phyloP scores from a whole-genome alignment of 2,113 vertebrate genomes.

The Steatornis caripensis region DNA sequence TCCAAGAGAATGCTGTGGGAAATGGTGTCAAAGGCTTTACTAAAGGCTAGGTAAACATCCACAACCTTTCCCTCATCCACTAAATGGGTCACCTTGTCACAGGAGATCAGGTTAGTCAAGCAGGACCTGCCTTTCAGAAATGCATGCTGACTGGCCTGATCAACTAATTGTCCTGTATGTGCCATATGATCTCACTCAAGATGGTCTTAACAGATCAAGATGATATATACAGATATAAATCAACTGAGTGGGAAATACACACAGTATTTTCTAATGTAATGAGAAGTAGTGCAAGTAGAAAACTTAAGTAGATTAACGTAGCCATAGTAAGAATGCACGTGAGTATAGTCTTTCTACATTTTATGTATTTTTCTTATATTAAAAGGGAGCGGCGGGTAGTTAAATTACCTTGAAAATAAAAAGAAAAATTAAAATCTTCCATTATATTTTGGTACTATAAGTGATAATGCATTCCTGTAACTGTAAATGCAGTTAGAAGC shows the following conservation, averaged over 20 bases:
- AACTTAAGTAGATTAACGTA: neutral
- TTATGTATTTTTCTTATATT: neutral
- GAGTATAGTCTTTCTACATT: neutral
- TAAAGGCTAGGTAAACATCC: too few relatives aligned
- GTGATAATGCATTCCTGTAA: neutral
- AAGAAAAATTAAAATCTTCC: neutral
- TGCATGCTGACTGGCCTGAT: neutral
- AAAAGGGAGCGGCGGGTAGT: neutral
- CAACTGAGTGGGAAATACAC: neutral
- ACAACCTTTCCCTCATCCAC: neutral
- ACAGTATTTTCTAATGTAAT: neutral
- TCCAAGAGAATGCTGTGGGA: neutral
- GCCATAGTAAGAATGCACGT: neutral
- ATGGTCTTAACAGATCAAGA: neutral
- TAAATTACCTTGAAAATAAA: neutral
- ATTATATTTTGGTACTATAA: neutral
- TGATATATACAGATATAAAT: neutral
- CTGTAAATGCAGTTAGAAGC: neutral
- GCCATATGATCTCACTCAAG: neutral
- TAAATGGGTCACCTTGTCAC: neutral
- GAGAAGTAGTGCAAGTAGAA: neutral
- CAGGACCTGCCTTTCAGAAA: neutral
- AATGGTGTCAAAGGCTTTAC: neutral
- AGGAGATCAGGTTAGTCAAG: neutral
- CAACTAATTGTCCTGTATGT: neutral